Percentiles rank a stretch among this genome's conserved stretches.
Evolutionary conservation across 2,888 invertebrate genomes (phyloP).

Genomic region (Ctena decussata): DNA sequence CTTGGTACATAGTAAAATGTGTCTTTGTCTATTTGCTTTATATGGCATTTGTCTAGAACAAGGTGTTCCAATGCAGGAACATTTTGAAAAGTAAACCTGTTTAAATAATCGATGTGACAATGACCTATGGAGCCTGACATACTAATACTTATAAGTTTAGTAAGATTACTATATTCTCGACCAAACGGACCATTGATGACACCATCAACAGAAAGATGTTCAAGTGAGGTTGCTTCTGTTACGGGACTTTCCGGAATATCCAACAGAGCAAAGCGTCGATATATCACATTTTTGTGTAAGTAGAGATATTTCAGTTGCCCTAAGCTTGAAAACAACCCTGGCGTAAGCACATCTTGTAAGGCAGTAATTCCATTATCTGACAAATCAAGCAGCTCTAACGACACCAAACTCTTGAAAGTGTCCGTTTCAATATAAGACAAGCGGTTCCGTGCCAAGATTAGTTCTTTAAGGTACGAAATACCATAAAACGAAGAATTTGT

Average conservation of each 20-base stretch:
- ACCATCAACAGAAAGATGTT: constrained; percentile 44
- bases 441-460: constrained; percentile 32
- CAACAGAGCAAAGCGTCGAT: too few species aligned
- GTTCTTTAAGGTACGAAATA: constrained; percentile 17
- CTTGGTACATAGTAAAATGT: constrained; percentile 27
- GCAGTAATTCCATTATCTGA: constrained; percentile 17
- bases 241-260: constrained; percentile 19
- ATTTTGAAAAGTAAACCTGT: constrained; percentile 28
- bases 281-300: constrained; percentile 21
- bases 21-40: constrained; percentile 24
- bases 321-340: constrained; percentile 44
- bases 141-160: constrained; percentile 21
- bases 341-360: constrained; percentile 13
- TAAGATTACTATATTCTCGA: constrained; percentile 23
- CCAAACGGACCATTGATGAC: constrained; percentile 25
- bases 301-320: constrained; percentile 18
- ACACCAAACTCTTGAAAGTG: constrained; percentile 33
- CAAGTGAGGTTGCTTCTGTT: constrained; percentile 3
- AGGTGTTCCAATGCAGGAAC: constrained; percentile 26
- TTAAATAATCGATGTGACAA: constrained; percentile 33
- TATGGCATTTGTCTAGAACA: constrained; percentile 28
- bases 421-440: constrained; percentile 35
- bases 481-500: constrained; percentile 16
- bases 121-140: constrained; percentile 20
- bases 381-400: constrained; percentile 25